These are phyloP conservation scores for Hydrozoanthus tunicans DNA, from an alignment of 64 coral and sea anemone species.

Conservation along the genomic window DNA sequence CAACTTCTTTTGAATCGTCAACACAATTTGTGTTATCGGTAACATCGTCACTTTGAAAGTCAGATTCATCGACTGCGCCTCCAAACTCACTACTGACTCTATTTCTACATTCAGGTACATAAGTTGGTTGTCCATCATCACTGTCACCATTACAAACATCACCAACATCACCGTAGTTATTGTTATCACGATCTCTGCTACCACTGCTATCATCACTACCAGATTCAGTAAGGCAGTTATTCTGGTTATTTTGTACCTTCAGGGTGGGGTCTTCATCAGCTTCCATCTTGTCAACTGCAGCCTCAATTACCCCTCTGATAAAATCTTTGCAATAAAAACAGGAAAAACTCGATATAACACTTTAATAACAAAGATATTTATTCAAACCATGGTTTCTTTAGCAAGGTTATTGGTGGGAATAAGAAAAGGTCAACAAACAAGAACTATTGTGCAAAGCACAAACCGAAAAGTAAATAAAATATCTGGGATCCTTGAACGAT, in stretches of 20 bases:
- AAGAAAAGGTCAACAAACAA: no score
- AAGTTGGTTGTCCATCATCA: background rate
- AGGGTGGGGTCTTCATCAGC: background rate
- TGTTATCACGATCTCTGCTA: background rate
- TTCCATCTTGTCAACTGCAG: background rate
- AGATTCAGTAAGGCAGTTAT: no score
- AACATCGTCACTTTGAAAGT: no score
- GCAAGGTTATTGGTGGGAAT: no score
- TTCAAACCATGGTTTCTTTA: background rate
- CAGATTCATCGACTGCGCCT: no score
- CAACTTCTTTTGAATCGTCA: background rate
- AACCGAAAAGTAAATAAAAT: no score
- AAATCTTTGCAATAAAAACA: conserved; percentile 32
- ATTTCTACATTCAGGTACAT: no score
- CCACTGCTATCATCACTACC: background rate
- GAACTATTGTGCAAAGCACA: no score
- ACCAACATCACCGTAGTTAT: background rate
- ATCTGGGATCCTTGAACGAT: no score
- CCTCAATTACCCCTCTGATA: background rate
- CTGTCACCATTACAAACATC: background rate
- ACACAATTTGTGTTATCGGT: background rate
- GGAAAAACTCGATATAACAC: background rate
- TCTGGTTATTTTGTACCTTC: background rate
- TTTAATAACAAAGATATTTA: background rate
- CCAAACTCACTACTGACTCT: no score